These are phyloP conservation scores for Drosophila trapezifrons DNA, from an alignment of 1,140 invertebrate genomes.

Conservation along the genomic window DNA sequence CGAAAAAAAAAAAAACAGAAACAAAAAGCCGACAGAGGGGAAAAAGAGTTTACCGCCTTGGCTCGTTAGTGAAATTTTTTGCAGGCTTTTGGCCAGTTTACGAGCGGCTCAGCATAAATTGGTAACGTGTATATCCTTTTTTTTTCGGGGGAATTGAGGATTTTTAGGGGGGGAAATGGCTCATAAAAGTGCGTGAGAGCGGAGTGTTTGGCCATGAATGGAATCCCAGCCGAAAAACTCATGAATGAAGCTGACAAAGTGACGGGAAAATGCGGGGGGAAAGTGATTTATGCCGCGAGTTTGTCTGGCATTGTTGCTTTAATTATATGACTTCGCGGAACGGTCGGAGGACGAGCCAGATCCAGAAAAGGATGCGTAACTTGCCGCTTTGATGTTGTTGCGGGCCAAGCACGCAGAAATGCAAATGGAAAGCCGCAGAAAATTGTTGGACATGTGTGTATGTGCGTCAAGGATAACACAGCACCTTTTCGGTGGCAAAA, in stretches of 20 bases:
- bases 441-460: constrained; percentile 34
- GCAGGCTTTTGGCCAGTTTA: constrained; percentile 55
- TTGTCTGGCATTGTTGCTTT: constrained; percentile 63
- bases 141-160: neutral
- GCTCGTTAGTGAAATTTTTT: constrained; percentile 67
- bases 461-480: constrained; percentile 31
- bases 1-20: constrained; percentile 5
- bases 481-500: constrained; percentile 30
- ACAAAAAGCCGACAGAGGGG: constrained; percentile 7
- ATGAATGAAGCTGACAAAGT: constrained; percentile 44
- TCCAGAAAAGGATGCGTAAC: constrained; percentile 21
- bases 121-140: constrained; percentile 43
- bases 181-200: constrained; percentile 71
- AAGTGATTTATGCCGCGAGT: constrained; percentile 78
- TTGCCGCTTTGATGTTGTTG: constrained; percentile 13
- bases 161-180: constrained; percentile 22
- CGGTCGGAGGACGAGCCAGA: neutral
- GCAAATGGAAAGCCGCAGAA: constrained; percentile 65
- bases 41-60: constrained; percentile 45
- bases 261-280: neutral
- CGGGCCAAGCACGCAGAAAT: constrained; percentile 63
- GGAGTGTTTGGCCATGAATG: constrained; percentile 69
- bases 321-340: constrained; percentile 57
- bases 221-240: constrained; percentile 38
- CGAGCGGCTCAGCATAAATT: constrained; percentile 57